A percentile compares a stretch with the other conserved stretches of the same genome.
Conservation (phyloP, 1,140 invertebrate species). For the Hestina assimilis region DNA sequence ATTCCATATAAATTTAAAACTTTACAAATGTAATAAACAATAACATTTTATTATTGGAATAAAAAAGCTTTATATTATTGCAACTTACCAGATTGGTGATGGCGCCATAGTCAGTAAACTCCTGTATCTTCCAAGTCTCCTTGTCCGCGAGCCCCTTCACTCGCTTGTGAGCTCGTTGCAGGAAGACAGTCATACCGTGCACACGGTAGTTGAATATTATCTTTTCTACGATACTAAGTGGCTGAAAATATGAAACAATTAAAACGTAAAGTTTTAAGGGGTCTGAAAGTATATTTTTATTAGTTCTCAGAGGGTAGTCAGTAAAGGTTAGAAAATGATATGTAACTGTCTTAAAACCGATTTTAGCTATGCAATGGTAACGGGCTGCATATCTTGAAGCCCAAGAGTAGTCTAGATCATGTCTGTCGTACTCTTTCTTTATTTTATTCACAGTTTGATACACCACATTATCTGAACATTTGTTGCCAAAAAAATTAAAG, state of each 20-base stretch:
- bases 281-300: too few relatives aligned
- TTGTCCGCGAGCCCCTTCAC: conserved; percentile 87
- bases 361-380: too few relatives aligned
- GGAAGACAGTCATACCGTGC: conserved; percentile 90
- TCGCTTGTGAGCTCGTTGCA: conserved; percentile 90
- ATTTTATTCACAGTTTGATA: too few relatives aligned
- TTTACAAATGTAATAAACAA: neutral
- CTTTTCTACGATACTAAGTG: conserved; percentile 89
- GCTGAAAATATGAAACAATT: conserved; percentile 45
- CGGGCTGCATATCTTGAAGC: too few relatives aligned
- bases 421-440: too few relatives aligned
- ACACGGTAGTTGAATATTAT: conserved; percentile 93
- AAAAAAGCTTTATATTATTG: neutral
- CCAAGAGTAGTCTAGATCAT: too few relatives aligned
- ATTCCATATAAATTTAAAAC: too few relatives aligned
- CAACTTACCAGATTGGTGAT: conserved; percentile 89
- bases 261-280: neutral
- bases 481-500: too few relatives aligned
- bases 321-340: too few relatives aligned
- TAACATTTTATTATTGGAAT: conserved; percentile 4
- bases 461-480: too few relatives aligned
- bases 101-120: conserved; percentile 86
- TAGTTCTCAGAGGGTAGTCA: too few relatives aligned
- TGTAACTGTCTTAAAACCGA: too few relatives aligned
- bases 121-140: conserved; percentile 94